phyloP scores from a whole-genome alignment of 1,140 invertebrate species.

The Hyphantria cunea region DNA sequence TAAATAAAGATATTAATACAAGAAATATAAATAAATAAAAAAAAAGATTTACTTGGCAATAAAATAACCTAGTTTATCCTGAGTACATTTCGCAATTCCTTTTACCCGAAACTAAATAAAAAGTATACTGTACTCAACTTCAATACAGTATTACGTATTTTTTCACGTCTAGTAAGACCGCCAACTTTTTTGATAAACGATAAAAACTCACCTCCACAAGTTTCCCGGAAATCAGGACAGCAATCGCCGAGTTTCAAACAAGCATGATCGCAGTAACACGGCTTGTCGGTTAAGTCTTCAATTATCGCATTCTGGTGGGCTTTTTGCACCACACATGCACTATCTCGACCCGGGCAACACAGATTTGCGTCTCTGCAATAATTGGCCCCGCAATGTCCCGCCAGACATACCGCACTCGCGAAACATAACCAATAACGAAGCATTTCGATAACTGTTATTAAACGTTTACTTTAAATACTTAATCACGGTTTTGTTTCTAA shows the following conservation, averaged over 20 bases:
- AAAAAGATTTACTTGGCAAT: too few species aligned
- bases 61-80: too few species aligned
- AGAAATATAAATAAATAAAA: too few species aligned
- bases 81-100: too few species aligned
- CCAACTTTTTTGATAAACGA: not conserved
- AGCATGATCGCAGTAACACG: conserved; percentile 94
- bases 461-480: not conserved
- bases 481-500: too few species aligned
- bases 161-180: too few species aligned
- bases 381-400: conserved; percentile 65
- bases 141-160: too few species aligned
- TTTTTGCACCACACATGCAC: conserved; percentile 93
- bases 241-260: conserved; percentile 93
- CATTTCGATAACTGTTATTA: conserved; percentile 46
- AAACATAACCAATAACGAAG: conserved; percentile 64
- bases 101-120: too few species aligned
- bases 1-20: too few species aligned
- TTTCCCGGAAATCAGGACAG: conserved; percentile 92
- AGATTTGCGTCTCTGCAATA: conserved; percentile 89
- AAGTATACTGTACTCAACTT: too few species aligned
- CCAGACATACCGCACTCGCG: conserved; percentile 58
- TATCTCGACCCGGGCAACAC: conserved; percentile 91
- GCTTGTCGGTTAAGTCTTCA: conserved; percentile 90
- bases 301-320: conserved; percentile 91
- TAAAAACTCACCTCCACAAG: conserved; percentile 88